Base-by-base conservation (phyloP, 2,888 invertebrate genomes). In the Cryptocephalus moraei region DNA sequence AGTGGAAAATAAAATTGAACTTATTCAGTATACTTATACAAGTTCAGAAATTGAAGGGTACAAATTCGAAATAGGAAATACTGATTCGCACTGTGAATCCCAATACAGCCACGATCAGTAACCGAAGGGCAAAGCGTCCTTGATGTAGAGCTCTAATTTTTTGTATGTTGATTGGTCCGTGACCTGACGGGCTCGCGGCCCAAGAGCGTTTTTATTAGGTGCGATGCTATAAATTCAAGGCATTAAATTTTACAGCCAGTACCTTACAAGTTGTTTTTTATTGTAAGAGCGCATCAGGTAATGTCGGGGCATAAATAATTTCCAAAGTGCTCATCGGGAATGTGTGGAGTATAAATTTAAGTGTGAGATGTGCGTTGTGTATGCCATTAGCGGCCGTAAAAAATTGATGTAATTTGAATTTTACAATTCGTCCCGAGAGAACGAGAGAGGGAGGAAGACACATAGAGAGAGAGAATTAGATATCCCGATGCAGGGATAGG, bases 221-320 rank as follows among this genome's bases (percentile, higher is more conserved):
- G 62, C 56, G 58, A 60, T 60, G 58, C 56, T 53, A 59, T 62
- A 62, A 62, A 60, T 62, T 55, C 56, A 50, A 53, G 51, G 54
- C 60, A 59, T 60, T 58, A 60, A 62, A 60, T 56, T 60, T 60
- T 58, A 62, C 56, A 61, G 54, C 59, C 57, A 55, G 56, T 56
- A 57, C 54, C 53, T 56, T 58, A 58, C 57, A 54, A 49, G 59
- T 54, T 51, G 55, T 55, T 60, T 58, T 59, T 61, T 61, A 57
- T 58, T 58, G 53, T 57, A 56, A 51, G 53, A 56, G 52, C 54
- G 54, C 57, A 60, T 56, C 57, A 56, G 55, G 57, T 57, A 59
- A 59, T 57, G 56, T 51, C 49, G 54, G 53, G 48, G 53, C 58
- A 61, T 62, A 62, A 62, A 62, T 60, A 62, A 62, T 60, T 62